phyloP scores from a whole-genome alignment of 2,113 vertebrate species.

The Axis porcinus region DNA sequence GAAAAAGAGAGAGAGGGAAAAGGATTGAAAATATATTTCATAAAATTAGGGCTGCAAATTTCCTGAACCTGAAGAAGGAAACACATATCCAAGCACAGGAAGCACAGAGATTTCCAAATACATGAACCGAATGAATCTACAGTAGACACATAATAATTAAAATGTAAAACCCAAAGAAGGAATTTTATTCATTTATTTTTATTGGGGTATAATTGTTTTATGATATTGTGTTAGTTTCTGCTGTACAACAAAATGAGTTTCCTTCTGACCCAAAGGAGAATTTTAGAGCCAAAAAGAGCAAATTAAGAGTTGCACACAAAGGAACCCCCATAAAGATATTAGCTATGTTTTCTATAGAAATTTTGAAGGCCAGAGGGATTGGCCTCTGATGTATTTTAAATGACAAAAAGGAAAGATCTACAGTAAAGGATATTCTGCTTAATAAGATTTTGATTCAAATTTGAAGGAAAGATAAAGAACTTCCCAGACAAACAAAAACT shows the following conservation, averaged over 20 bases:
- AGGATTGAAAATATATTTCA: too few species aligned
- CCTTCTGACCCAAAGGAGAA: not conserved
- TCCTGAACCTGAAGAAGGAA: not conserved
- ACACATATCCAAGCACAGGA: not conserved
- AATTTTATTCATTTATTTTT: too few species aligned
- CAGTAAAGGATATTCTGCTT: not conserved
- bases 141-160: too few species aligned
- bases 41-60: not conserved
- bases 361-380: not conserved
- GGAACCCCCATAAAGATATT: not conserved
- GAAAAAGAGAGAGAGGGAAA: too few species aligned
- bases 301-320: not conserved
- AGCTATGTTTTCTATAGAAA: not conserved
- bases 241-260: too few species aligned
- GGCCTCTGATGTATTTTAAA: not conserved
- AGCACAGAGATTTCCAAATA: too few species aligned
- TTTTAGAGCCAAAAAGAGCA: not conserved
- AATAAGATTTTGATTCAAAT: not conserved
- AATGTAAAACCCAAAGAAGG: too few species aligned
- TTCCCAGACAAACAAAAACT: not conserved
- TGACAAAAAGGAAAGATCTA: not conserved
- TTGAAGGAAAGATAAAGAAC: not conserved
- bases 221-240: too few species aligned
- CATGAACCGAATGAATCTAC: too few species aligned
- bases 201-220: too few species aligned